A percentile compares a stretch with the other conserved stretches of the same genome.
Evolutionary conservation across 1,140 invertebrate genomes (phyloP).

Genomic region (Carposina sasakii): DNA sequence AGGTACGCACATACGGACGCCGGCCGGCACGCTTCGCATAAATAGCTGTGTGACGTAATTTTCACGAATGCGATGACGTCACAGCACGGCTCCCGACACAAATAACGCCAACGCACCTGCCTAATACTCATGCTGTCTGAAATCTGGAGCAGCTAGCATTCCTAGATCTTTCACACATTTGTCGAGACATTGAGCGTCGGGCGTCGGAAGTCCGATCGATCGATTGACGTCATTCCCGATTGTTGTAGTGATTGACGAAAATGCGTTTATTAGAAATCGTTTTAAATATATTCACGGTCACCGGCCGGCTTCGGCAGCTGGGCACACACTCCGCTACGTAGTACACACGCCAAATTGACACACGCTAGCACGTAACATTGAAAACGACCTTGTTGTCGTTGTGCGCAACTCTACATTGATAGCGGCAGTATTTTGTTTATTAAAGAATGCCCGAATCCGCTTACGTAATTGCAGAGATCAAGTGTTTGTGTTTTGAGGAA

Average conservation of each 20-base stretch:
- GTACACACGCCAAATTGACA: no score
- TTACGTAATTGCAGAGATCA: no score
- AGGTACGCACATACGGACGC: no score
- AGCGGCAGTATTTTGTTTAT: slow-evolving; percentile 15
- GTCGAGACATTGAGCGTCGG: not conserved
- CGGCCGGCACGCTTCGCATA: slow-evolving; percentile 7
- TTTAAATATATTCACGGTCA: slow-evolving; percentile 12
- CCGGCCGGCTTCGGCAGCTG: slow-evolving; percentile 23
- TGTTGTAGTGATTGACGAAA: not conserved
- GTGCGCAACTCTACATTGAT: slow-evolving; percentile 26
- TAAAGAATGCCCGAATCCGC: not conserved
- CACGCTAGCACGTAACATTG: slow-evolving; percentile 63
- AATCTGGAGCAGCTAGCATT: not conserved
- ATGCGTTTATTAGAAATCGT: not conserved
- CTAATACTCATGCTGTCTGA: not conserved
- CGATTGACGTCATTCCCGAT: slow-evolving; percentile 14
- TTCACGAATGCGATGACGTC: not conserved
- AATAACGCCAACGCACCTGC: slow-evolving; percentile 1
- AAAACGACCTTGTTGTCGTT: slow-evolving; percentile 58
- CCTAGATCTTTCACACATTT: not conserved
- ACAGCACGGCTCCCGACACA: not conserved
- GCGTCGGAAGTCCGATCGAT: slow-evolving; percentile 5
- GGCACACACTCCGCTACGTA: slow-evolving; percentile 21
- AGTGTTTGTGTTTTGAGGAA: no score
- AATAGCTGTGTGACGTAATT: slow-evolving; percentile 15